Evolutionary conservation across 2,113 vertebrate species (phyloP).

Genomic region (Corvus cornix): DNA sequence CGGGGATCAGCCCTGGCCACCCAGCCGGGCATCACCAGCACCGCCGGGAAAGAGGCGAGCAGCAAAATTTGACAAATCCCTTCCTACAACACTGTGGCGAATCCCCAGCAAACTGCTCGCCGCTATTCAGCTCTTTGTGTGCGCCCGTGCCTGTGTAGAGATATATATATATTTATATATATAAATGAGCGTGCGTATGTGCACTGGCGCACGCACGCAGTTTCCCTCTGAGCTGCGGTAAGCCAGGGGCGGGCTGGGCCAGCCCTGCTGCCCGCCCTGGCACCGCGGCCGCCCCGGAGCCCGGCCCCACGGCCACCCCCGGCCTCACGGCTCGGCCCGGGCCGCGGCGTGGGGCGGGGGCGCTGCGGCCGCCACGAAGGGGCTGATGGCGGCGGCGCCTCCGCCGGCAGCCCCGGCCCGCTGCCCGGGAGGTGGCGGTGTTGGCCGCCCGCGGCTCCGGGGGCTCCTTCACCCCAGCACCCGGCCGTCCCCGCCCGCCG

Average conservation of each 20-base stretch:
- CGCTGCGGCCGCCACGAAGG: not conserved
- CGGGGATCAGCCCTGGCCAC: not conserved
- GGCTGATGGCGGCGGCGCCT: not conserved
- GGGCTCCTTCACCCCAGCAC: not conserved
- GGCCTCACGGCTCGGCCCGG: not conserved
- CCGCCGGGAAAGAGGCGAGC: not conserved
- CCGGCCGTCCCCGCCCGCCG: not conserved
- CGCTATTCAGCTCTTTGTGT: conserved; percentile 33
- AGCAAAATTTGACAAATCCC: not conserved
- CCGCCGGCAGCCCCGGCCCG: not conserved
- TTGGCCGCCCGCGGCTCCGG: not conserved
- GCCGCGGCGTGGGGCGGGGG: not conserved
- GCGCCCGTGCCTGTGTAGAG: not conserved
- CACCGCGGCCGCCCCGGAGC: not conserved
- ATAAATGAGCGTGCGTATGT: not conserved
- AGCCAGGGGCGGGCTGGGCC: not conserved
- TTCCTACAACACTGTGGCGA: not conserved
- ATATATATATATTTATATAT: not conserved
- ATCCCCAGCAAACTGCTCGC: not conserved
- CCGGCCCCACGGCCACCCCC: not conserved
- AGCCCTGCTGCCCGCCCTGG: not conserved
- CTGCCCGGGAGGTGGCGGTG: conserved; percentile 25
- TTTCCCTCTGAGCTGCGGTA: not conserved
- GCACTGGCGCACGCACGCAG: conserved; percentile 17
- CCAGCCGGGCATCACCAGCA: not conserved